Conservation (phyloP, 2,113 vertebrate species). For the Ginglymostoma cirratum region DNA sequence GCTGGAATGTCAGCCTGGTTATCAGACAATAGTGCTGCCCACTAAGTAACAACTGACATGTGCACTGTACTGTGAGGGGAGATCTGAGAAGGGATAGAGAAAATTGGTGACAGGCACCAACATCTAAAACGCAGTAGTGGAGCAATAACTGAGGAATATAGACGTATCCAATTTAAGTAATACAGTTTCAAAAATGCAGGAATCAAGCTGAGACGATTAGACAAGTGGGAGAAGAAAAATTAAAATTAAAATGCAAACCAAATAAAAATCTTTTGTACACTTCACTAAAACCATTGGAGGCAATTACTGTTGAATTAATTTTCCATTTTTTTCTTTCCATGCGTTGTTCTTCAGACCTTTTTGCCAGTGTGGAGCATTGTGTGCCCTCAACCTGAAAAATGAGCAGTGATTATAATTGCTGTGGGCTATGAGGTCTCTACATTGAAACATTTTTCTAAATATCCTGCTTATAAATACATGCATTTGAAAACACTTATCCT, state of each 20-base stretch:
- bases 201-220: neutral
- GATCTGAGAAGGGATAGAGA: neutral
- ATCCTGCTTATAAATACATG: conserved; percentile 4
- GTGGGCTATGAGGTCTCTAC: neutral
- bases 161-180: neutral
- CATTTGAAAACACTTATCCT: conserved; percentile 10
- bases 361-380: neutral
- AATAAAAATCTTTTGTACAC: neutral
- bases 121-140: neutral
- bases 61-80: neutral
- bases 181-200: neutral
- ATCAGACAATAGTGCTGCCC: neutral
- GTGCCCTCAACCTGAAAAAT: neutral
- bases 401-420: neutral
- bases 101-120: neutral
- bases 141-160: neutral
- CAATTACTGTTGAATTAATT: conserved; percentile 10
- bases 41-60: neutral
- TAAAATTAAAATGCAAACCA: neutral
- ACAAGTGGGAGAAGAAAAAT: neutral
- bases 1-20: neutral
- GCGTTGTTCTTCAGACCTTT: neutral
- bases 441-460: conserved; percentile 13
- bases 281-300: neutral
- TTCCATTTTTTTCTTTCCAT: neutral